Evolutionary conservation across 2,888 invertebrate species (phyloP).

Genomic region (Meteorus cinctellus): DNA sequence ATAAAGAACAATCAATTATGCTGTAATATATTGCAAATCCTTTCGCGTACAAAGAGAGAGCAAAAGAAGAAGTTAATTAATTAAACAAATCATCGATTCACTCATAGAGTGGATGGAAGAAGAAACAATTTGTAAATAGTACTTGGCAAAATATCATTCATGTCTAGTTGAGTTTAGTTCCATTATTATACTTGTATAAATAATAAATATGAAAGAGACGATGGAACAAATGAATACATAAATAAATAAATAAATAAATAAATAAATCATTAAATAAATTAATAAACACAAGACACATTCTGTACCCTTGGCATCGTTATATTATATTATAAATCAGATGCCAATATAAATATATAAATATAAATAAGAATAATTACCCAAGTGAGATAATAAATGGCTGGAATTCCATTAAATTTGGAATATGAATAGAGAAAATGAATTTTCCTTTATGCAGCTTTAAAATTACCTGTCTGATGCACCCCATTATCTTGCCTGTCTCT

Average conservation of each 20-base stretch:
- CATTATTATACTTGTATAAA: conserved; percentile 23
- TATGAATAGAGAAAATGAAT: conserved; percentile 26
- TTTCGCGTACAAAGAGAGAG: background rate
- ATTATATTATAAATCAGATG: conserved; percentile 6
- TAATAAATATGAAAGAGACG: background rate
- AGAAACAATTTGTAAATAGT: conserved; percentile 34
- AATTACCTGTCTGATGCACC: conserved; percentile 11
- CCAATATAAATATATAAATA: conserved; percentile 25
- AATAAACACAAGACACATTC: background rate
- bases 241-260: background rate
- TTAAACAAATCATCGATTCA: conserved; percentile 34
- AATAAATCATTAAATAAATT: background rate
- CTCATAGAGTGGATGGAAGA: conserved; percentile 35
- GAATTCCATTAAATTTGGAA: conserved; percentile 1
- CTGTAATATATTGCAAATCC: conserved; percentile 42
- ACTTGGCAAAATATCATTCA: conserved; percentile 19
- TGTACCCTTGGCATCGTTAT: background rate
- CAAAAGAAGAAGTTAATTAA: conserved; percentile 35
- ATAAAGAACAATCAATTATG: background rate
- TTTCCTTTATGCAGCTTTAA: conserved; percentile 27
- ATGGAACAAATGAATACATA: background rate
- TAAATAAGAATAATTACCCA: conserved; percentile 33
- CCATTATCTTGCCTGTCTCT: conserved; percentile 20
- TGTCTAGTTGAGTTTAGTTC: conserved; percentile 18
- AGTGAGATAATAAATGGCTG: conserved; percentile 16